Conservation (phyloP, 2,888 invertebrate species). For the Eupithecia inturbata region DNA sequence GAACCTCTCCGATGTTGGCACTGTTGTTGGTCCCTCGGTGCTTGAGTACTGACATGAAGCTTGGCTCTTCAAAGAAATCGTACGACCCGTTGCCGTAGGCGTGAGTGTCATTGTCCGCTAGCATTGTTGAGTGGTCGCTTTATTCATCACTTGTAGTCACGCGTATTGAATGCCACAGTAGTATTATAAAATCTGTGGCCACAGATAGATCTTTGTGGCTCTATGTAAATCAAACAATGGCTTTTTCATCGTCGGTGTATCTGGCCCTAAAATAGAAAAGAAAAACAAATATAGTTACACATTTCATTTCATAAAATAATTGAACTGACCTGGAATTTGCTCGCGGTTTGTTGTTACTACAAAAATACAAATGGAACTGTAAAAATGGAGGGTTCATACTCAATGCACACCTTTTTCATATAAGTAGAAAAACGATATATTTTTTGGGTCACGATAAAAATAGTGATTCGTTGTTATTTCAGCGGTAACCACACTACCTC, state of each 20-base stretch:
- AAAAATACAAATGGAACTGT: neutral
- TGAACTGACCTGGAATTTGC: neutral
- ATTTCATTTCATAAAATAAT: neutral
- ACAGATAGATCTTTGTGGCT: constrained; percentile 29
- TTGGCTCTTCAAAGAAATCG: constrained; percentile 66
- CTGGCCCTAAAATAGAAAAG: constrained; percentile 33
- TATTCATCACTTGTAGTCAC: constrained; percentile 68
- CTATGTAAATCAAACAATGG: constrained; percentile 29
- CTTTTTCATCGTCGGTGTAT: constrained; percentile 38
- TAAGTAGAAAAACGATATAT: neutral
- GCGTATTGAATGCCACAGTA: constrained; percentile 17
- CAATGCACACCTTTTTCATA: neutral
- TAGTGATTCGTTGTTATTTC: neutral
- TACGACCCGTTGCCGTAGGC: constrained; percentile 57
- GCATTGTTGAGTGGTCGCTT: constrained; percentile 58
- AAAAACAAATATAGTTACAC: too few species aligned
- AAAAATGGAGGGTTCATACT: neutral
- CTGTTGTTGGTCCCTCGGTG: constrained; percentile 63
- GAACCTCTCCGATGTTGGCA: constrained; percentile 66
- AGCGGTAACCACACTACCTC: neutral
- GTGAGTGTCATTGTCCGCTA: constrained; percentile 63
- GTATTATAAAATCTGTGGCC: too few species aligned
- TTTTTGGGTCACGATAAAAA: neutral
- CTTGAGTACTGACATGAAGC: constrained; percentile 67
- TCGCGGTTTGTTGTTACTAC: neutral